Conservation (phyloP, 2,797 vertebrate genomes). For the Podarcis siculus region DNA sequence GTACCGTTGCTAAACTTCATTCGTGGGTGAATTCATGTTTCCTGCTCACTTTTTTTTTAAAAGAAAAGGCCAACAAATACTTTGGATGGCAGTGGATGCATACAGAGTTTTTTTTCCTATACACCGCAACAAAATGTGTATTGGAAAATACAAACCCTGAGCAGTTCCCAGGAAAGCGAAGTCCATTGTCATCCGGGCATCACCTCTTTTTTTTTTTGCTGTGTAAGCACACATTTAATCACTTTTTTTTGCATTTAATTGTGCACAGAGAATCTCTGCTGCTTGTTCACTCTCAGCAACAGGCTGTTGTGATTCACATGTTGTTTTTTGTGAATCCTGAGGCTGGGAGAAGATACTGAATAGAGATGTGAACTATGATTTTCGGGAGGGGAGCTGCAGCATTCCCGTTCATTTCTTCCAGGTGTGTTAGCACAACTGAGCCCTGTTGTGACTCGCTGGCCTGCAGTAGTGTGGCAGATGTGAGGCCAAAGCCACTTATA, state of each 20-base stretch:
- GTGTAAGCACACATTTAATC: background rate
- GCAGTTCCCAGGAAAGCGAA: background rate
- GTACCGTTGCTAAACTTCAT: background rate
- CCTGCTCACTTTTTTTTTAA: slow-evolving; percentile 22
- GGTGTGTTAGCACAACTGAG: background rate
- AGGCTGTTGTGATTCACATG: background rate
- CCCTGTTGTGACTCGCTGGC: background rate
- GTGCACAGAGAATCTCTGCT: background rate
- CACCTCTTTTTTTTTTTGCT: background rate
- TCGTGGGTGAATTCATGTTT: slow-evolving; percentile 45
- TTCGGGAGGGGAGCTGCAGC: background rate
- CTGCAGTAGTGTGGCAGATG: background rate
- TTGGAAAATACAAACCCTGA: slow-evolving; percentile 34
- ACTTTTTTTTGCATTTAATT: background rate
- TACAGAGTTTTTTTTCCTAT: background rate
- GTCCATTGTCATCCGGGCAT: background rate
- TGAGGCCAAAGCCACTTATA: background rate
- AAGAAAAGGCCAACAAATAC: slow-evolving; percentile 45
- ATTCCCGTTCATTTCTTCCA: background rate
- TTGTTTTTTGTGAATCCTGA: background rate
- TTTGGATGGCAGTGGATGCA: background rate
- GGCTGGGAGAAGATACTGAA: background rate
- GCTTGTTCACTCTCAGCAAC: background rate
- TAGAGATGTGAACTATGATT: background rate
- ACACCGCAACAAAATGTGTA: slow-evolving; percentile 35